phyloP scores from a whole-genome alignment of 2,888 invertebrate species.

The Myathropa florea region DNA sequence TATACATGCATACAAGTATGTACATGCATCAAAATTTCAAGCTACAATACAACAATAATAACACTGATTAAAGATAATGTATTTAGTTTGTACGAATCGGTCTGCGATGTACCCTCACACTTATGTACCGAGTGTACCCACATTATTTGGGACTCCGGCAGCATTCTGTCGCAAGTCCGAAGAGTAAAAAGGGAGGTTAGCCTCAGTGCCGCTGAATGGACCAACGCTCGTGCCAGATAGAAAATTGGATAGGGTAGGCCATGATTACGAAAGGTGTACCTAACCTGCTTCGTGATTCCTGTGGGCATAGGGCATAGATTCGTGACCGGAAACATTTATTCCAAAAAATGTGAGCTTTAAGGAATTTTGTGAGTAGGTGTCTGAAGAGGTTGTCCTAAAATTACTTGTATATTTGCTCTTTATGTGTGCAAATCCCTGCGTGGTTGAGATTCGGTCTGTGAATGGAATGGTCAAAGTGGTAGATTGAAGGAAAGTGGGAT shows the following conservation, averaged over 20 bases:
- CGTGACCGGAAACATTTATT: conserved; percentile 42
- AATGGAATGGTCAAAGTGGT: too few relatives aligned
- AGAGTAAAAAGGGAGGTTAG: background rate
- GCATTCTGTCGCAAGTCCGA: background rate
- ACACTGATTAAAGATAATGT: conserved; percentile 56
- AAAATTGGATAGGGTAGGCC: conserved; percentile 1
- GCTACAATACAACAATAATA: conserved; percentile 42
- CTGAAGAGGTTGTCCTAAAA: background rate
- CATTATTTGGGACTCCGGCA: background rate
- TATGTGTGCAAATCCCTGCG: too few relatives aligned
- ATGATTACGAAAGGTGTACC: background rate
- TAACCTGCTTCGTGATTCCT: conserved; percentile 9
- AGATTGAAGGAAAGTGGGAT: too few relatives aligned
- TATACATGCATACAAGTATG: background rate
- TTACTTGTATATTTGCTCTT: background rate
- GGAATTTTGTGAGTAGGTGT: conserved; percentile 11
- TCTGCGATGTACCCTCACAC: background rate
- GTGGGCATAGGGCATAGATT: background rate
- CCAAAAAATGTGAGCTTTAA: background rate
- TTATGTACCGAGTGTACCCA: background rate
- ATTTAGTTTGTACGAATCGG: conserved; percentile 8
- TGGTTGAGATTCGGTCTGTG: too few relatives aligned
- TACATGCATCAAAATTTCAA: conserved; percentile 53
- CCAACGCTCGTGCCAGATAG: conserved; percentile 1
- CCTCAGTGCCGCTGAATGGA: background rate